A percentile compares a stretch with the other conserved stretches of the same genome.
Conservation (phyloP, 2,113 vertebrate genomes). For the Penelope pileata region DNA sequence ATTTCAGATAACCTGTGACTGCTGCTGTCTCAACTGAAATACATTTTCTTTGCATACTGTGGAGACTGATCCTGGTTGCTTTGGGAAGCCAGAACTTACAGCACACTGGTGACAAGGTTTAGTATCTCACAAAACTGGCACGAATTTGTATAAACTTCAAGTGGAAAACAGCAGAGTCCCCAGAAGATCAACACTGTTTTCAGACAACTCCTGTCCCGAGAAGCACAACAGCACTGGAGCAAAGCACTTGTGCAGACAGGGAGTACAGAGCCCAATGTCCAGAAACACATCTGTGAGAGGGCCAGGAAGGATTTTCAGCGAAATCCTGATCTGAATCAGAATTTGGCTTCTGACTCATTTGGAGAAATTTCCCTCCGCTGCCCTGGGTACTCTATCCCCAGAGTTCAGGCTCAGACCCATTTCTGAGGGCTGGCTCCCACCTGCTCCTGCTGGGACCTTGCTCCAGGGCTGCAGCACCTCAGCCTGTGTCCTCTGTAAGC, state of each 20-base stretch:
- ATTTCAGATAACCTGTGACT: not conserved
- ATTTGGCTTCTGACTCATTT: not conserved
- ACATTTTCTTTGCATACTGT: not conserved
- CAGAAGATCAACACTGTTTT: not conserved
- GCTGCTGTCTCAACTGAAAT: not conserved
- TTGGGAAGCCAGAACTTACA: not conserved
- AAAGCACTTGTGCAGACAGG: not conserved
- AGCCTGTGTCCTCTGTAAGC: not conserved
- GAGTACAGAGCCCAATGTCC: not conserved
- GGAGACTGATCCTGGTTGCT: not conserved
- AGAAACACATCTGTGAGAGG: fast-evolving
- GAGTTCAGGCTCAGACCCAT: not conserved
- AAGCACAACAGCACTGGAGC: not conserved
- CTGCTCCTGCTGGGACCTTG: not conserved
- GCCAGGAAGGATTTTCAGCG: not conserved
- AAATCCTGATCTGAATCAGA: not conserved
- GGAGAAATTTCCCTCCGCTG: fast-evolving
- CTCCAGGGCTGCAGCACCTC: not conserved
- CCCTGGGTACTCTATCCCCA: not conserved
- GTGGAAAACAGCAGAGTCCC: not conserved
- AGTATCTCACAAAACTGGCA: not conserved
- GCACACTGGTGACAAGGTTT: not conserved
- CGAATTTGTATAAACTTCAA: not conserved
- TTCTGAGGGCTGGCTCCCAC: not conserved
- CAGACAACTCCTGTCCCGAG: not conserved